phyloP scores from a whole-genome alignment of 2,113 vertebrate species.

The Perca schrenkii region DNA sequence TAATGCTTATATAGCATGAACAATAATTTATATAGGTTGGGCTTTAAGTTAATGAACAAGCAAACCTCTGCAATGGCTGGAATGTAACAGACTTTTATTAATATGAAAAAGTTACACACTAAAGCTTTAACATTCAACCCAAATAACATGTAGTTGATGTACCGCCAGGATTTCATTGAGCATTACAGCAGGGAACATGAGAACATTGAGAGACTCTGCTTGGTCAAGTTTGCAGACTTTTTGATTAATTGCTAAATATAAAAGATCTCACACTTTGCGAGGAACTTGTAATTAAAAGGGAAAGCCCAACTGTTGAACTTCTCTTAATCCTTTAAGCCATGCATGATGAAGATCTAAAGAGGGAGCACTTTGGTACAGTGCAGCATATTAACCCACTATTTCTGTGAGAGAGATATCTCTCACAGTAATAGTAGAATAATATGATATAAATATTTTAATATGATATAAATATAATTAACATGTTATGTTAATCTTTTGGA shows the following conservation, averaged over 20 bases:
- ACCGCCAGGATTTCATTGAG: not conserved
- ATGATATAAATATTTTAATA: too few relatives aligned
- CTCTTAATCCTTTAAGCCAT: conserved; percentile 32
- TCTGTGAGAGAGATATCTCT: not conserved
- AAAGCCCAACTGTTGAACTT: conserved; percentile 25
- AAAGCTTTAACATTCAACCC: not conserved
- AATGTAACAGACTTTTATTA: too few relatives aligned
- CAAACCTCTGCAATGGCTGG: too few relatives aligned
- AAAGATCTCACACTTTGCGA: not conserved
- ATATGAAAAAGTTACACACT: too few relatives aligned
- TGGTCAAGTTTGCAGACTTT: not conserved
- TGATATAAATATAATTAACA: too few relatives aligned
- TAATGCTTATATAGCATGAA: too few relatives aligned
- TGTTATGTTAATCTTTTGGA: conserved; percentile 6
- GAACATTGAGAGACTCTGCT: not conserved
- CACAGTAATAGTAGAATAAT: not conserved
- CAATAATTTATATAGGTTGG: too few relatives aligned
- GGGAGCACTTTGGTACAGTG: not conserved
- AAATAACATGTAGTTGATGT: not conserved
- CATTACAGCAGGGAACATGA: not conserved
- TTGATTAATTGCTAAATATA: not conserved
- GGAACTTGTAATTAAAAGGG: conserved; percentile 1
- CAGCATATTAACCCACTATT: not conserved
- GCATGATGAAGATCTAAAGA: conserved; percentile 5
- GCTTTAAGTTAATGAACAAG: too few relatives aligned